Evolutionary conservation across 2,888 invertebrate genomes (phyloP).

Genomic region (Chorisops tibialis): DNA sequence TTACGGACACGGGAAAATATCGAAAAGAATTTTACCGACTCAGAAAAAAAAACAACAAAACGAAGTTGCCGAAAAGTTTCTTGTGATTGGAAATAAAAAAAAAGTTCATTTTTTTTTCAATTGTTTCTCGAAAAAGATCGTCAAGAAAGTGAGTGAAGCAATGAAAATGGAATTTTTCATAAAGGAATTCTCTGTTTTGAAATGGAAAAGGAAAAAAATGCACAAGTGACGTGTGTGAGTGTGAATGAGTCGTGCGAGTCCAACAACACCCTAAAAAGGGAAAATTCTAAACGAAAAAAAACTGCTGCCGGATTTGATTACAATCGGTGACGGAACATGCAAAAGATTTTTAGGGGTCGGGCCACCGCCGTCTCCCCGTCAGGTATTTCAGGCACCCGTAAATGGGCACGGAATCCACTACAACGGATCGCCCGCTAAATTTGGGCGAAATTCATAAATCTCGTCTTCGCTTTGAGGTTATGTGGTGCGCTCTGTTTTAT

Average conservation of each 20-base stretch:
- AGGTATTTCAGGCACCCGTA: conserved; percentile 9
- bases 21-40: background rate
- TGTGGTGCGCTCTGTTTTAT: background rate
- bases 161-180: conserved; percentile 8
- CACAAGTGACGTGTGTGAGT: conserved; percentile 32
- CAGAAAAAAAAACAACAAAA: no score
- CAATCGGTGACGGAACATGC: background rate
- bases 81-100: background rate
- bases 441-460: conserved; percentile 15
- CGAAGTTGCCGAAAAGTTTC: background rate
- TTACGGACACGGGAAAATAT: conserved; percentile 19
- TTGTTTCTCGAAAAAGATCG: conserved; percentile 10
- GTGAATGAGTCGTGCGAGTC: conserved; percentile 25
- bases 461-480: conserved; percentile 18
- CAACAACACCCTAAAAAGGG: conserved; percentile 32
- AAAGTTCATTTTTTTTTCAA: conserved; percentile 15
- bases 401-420: conserved; percentile 26
- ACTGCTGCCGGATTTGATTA: conserved; percentile 20
- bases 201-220: conserved; percentile 22
- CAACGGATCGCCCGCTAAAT: conserved; percentile 20
- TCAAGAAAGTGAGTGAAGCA: conserved; percentile 19
- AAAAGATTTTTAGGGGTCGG: background rate
- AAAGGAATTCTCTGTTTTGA: conserved; percentile 19
- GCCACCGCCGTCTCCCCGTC: background rate
- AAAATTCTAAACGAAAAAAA: conserved; percentile 20